Percentiles rank a stretch among this genome's conserved stretches.
Evolutionary conservation across 2,888 invertebrate species (phyloP).

Genomic region (Rhyacophila evoluta): DNA sequence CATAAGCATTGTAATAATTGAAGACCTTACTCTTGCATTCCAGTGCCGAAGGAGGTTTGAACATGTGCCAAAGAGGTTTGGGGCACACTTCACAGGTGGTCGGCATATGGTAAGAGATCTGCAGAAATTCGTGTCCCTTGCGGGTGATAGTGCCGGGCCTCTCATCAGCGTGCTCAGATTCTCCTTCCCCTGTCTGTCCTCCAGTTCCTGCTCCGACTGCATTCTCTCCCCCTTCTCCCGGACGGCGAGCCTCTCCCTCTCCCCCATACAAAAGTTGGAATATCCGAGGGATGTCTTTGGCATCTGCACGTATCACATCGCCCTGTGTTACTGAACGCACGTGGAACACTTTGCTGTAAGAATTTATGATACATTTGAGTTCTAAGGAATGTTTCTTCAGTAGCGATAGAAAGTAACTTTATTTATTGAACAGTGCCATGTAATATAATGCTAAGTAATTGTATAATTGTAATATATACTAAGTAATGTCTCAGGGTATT

Average conservation of each 20-base stretch:
- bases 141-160: constrained; percentile 76
- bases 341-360: constrained; percentile 94
- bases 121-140: constrained; percentile 96
- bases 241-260: constrained; percentile 91
- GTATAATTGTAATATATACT: too few species aligned
- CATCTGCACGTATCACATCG: constrained; percentile 98
- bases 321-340: constrained; percentile 98
- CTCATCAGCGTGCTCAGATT: constrained; percentile 59
- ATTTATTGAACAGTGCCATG: too few species aligned
- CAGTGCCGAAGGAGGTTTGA: constrained; percentile 96
- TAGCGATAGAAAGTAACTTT: too few species aligned
- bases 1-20: too few species aligned
- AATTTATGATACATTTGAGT: too few species aligned
- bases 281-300: constrained; percentile 98
- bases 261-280: constrained; percentile 97
- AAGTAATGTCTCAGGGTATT: too few species aligned
- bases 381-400: too few species aligned
- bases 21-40: constrained; percentile 96
- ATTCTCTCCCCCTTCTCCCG: constrained; percentile 80
- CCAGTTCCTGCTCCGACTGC: constrained; percentile 69
- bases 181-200: constrained; percentile 68
- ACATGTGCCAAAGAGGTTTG: constrained; percentile 97
- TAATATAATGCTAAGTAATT: too few species aligned
- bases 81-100: constrained; percentile 98
- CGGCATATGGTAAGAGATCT: constrained; percentile 98